These are phyloP conservation scores for Dione vanillae DNA, from an alignment of 2,888 invertebrate genomes.

Conservation along the genomic window DNA sequence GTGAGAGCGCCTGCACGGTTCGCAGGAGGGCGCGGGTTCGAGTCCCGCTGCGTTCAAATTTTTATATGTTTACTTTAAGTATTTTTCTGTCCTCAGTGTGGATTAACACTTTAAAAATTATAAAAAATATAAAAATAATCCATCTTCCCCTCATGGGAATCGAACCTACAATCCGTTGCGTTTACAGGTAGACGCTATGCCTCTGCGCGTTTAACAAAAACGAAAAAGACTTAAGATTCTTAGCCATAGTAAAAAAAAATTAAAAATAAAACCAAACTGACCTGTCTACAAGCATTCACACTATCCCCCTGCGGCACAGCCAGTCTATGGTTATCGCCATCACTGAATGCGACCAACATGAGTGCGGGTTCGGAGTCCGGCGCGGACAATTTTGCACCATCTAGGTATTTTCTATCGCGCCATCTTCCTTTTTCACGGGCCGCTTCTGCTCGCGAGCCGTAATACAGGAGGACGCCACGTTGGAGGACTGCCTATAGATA, in stretches of 20 bases:
- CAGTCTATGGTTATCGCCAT: constrained; percentile 83
- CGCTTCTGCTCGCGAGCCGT: constrained; percentile 85
- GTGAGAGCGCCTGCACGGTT: too few relatives aligned
- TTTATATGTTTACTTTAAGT: too few relatives aligned
- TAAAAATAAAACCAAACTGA: constrained; percentile 43
- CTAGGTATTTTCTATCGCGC: constrained; percentile 86
- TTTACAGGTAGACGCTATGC: not conserved
- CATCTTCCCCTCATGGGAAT: not conserved
- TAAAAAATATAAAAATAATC: too few relatives aligned
- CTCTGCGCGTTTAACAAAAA: not conserved
- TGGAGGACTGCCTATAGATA: constrained; percentile 85
- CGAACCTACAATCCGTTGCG: not conserved
- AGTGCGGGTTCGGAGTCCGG: constrained; percentile 75
- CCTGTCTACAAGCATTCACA: constrained; percentile 74
- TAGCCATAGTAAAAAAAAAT: not conserved
- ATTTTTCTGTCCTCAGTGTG: too few relatives aligned
- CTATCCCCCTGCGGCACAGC: constrained; percentile 70
- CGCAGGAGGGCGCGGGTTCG: too few relatives aligned
- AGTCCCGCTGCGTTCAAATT: too few relatives aligned
- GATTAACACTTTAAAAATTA: too few relatives aligned
- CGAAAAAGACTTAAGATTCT: not conserved
- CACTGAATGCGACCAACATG: constrained; percentile 80
- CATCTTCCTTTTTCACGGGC: constrained; percentile 81
- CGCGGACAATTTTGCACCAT: constrained; percentile 82
- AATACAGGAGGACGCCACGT: constrained; percentile 87